phyloP scores from a whole-genome alignment of 2,113 vertebrate species.

The Hippocampus abdominalis region DNA sequence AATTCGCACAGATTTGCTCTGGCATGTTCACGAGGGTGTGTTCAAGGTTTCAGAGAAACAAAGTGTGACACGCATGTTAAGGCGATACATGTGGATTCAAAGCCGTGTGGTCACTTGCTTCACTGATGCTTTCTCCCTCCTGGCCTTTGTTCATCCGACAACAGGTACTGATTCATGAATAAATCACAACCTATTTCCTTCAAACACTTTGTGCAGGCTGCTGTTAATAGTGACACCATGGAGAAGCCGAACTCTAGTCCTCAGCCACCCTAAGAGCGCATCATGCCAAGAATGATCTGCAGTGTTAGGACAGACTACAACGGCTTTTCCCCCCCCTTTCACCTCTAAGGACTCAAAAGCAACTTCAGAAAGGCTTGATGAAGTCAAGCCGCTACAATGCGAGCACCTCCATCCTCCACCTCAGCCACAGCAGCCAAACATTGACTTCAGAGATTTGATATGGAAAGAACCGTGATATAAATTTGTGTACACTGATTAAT shows the following conservation, averaged over 20 bases:
- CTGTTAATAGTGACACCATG: conserved; percentile 52
- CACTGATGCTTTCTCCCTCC: conserved; percentile 22
- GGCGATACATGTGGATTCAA: conserved; percentile 63
- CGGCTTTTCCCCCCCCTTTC: conserved; percentile 31
- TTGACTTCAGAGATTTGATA: conserved; percentile 28
- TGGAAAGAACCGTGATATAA: conserved; percentile 9
- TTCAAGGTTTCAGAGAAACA: conserved; percentile 68
- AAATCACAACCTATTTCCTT: conserved; percentile 30
- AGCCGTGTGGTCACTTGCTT: conserved; percentile 52
- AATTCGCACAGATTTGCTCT: conserved; percentile 69
- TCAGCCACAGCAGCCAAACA: conserved; percentile 22
- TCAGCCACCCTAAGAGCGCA: conserved; percentile 64
- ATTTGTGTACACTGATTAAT: conserved; percentile 1
- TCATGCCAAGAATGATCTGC: conserved; percentile 60
- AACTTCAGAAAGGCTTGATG: conserved; percentile 40
- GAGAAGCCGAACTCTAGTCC: conserved; percentile 52
- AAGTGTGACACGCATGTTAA: conserved; percentile 66
- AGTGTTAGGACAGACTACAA: conserved; percentile 45
- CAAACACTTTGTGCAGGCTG: conserved; percentile 39
- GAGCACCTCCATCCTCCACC: conserved; percentile 34
- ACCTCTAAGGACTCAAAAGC: conserved; percentile 47
- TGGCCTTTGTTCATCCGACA: conserved; percentile 5
- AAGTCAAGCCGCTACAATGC: conserved; percentile 40
- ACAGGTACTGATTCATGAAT: neutral
- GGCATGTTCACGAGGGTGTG: conserved; percentile 67